Evolutionary conservation across 2,113 vertebrate species (phyloP), one percentile per base, ranked within the genome.

Genomic region (Myotis yumanensis): DNA sequence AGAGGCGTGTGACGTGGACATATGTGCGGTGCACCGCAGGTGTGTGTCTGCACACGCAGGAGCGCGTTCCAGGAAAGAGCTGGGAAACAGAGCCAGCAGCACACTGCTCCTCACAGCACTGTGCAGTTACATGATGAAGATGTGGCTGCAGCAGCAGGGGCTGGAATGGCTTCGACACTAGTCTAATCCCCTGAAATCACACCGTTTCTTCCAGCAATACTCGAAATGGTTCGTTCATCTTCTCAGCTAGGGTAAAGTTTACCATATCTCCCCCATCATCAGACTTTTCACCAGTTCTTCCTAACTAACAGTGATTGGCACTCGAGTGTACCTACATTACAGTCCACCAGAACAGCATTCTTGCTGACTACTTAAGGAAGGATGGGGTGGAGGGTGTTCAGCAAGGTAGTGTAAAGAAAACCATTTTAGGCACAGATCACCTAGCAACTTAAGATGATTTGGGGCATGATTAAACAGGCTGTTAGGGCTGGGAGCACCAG

Each of bases 161-260:
- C 28, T 9, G 37, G 16, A 43, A 30, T 2, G 11, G 37, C 28
- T 30, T 35, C 4, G 5, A 59, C 59, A 11, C 51, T 11, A 48
- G 77, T 10, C 71, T 40, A n/a, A 32, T 6, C 25, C 15, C 64
- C 59, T 82, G 14, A 62, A 81, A 81, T 23, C 9, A 7, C 43
- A 89, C 37, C 22, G 32, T 22, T 81, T 86, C 69, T 72, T 79
- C 79, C 23, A 86, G 88, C 28, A 82, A 83, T 20, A 37, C 23
- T 62, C 37, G 48, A 35, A 86, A 51, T 46, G 46, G 43, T 76
- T 59, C 25, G 69, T 66, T 59, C 54, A 14, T 43, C 43, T 81
- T 48, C 81, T 54, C 48, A 51, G 64, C 66, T 30, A 66, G 0
- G 32, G 46, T 17, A 23, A 64, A 76, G 22, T 43, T 80, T 46